Base-by-base conservation (phyloP, 2,888 invertebrate species). In the Ectemnius continuus region DNA sequence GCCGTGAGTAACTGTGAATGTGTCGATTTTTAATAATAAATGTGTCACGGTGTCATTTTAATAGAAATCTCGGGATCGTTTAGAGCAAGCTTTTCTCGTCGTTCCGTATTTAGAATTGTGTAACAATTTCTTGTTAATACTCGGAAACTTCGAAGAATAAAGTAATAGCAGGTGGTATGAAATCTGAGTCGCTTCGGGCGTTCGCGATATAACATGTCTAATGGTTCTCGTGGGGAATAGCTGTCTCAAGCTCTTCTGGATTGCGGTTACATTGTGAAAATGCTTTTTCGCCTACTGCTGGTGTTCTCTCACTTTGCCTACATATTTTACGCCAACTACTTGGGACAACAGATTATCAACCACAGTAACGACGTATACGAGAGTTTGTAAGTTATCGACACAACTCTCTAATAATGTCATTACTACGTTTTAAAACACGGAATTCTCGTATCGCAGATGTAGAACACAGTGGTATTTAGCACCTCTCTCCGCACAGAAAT, bases 401-500 rank as follows among this genome's bases (percentile, higher is more conserved):
- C 4, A 58, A 58, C 18, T 18, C 58, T 1, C 58, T 20, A 16
- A 14, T 28, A 60, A 23, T 66, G 6, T 0, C 8, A 11, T 6
- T 36, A 0, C 8, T 8, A 0, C 36, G 36, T 36, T 36, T 36
- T 36, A 36, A 36, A 36, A 11, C 8, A 36, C 8, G 2, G 36
- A 36, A 36, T 36, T 36, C 11, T 36, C 36, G 2, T 36, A 11
- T 36, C 36, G 36, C 4, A 73, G 67, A 61, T 73, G 60, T 56
- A 59, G 61, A 5, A 67, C 64, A 23, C n/a, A 48, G n/a, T 68
- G 72, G 64, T 64, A 67, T 56, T 4, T 23, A 20, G 13, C 26
- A 14, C 64, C 72, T 4, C 2, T 64, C 0, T 14, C 46, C 11
- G 26, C 16, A 11, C 72, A 63, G n/a, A 72, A 67, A 23, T 26